Evolutionary conservation across 2,888 invertebrate genomes (phyloP).

Genomic region (Ommatoiulus sabulosus): DNA sequence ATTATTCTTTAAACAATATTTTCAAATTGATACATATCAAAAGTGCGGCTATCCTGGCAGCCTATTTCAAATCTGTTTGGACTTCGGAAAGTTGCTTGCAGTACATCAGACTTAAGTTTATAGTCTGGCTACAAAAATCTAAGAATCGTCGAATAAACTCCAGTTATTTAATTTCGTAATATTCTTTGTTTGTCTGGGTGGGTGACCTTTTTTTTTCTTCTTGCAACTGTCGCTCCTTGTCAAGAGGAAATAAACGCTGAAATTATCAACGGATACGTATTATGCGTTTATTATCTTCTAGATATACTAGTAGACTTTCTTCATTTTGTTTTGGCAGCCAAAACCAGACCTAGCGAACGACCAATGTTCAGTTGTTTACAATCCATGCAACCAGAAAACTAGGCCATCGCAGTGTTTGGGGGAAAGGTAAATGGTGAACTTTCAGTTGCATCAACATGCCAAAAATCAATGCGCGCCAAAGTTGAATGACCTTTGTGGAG

Average conservation of each 20-base stretch:
- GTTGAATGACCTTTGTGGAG: background rate
- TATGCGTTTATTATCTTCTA: background rate
- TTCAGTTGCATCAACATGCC: background rate
- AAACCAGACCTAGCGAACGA: background rate
- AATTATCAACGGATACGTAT: background rate
- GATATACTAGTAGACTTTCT: background rate
- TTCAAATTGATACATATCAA: too few relatives aligned
- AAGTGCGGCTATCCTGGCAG: too few relatives aligned
- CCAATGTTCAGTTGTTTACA: background rate
- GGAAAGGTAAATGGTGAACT: background rate
- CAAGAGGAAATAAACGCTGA: background rate
- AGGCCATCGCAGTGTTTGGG: background rate
- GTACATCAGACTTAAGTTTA: too few relatives aligned
- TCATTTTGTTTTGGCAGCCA: background rate
- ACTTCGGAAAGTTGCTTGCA: too few relatives aligned
- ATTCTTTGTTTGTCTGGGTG: background rate
- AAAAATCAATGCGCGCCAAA: background rate
- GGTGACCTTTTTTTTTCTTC: conserved; percentile 3
- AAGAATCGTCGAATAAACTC: too few relatives aligned
- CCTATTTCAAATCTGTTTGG: too few relatives aligned
- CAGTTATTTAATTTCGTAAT: background rate
- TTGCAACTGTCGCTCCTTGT: background rate
- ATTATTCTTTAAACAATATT: too few relatives aligned
- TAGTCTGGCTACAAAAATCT: too few relatives aligned
- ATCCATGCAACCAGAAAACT: background rate